Evolutionary conservation across 2,113 vertebrate genomes (phyloP).

Genomic region (Lasiurus borealis): DNA sequence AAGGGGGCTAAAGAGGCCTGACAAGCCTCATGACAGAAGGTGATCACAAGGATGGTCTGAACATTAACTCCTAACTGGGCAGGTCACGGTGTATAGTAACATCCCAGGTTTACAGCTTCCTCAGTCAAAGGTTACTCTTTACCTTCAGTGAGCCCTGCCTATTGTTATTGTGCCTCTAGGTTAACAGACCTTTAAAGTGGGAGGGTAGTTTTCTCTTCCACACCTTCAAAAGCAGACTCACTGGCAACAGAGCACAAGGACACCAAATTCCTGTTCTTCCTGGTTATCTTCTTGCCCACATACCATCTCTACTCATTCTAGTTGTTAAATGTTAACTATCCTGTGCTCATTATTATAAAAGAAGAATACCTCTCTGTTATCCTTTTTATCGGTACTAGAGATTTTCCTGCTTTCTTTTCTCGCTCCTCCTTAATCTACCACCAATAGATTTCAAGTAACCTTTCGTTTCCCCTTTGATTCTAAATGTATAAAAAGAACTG

Average conservation of each 20-base stretch:
- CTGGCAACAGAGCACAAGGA: background rate
- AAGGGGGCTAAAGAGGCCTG: background rate
- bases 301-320: background rate
- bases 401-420: background rate
- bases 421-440: background rate
- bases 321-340: background rate
- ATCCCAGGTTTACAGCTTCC: background rate
- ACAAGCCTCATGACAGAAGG: background rate
- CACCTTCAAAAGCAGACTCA: background rate
- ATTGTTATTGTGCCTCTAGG: background rate
- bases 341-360: background rate
- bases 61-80: background rate
- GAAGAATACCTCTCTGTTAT: background rate
- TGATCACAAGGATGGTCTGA: background rate
- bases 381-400: too few relatives aligned
- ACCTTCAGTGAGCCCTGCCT: background rate
- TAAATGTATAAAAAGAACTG: background rate
- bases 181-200: background rate
- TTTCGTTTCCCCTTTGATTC: background rate
- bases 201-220: background rate
- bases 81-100: too few relatives aligned
- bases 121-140: background rate
- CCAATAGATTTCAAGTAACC: background rate
- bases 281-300: too few relatives aligned
- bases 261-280: background rate